Base-by-base conservation (phyloP, 1,140 invertebrate genomes). In the Helicorthomorpha holstii region DNA sequence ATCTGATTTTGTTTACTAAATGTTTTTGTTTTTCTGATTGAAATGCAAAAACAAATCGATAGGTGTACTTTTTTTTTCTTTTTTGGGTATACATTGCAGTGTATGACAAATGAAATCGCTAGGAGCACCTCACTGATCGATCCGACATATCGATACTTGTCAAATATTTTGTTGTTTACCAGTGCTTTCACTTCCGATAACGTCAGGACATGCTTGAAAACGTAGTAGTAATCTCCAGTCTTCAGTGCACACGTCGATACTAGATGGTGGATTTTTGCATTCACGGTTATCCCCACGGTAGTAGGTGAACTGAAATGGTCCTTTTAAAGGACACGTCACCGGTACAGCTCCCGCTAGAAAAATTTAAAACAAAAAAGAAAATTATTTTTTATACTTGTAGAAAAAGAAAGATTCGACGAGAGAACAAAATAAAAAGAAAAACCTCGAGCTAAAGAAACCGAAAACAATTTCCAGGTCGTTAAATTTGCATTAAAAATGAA, bases 191-290 rank as follows among this genome's bases (percentile, higher is more conserved):
- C 85, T 85, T 42, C 82, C 83, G 23, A 76, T 74, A 3, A 92
- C 79, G 66, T 93, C 88, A 0, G 86, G 84, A 67, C 89, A 94
- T 19, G 88, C 88, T 71, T 92, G 87, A 65, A 90, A 93, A 63
- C 80, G 80, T 58, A 94, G 76, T 43, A 92, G 71, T 16, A 88
- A 67, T 48, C 81, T 71, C 1, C 79, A 83, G 57, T 85, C 78
- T 59, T 88, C 82, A 0, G 82, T 87, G 63, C 85, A 90, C 51
- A 81, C 78, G 62, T 88, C 83, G 14, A 83, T 81, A 34, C 76
- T 79, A 16, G 83, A 86, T 19, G 75, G 72, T 1, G 85, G 85
- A 59, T 75, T 75, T 14, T 58, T 75, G 66, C 85, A 89, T 56
- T 85, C 78, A 1, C 84, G 85, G 42, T 50, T 52, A 26, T 43